Evolutionary conservation across 1,140 invertebrate genomes (phyloP).

Genomic region (Drosophila nigrodunni): DNA sequence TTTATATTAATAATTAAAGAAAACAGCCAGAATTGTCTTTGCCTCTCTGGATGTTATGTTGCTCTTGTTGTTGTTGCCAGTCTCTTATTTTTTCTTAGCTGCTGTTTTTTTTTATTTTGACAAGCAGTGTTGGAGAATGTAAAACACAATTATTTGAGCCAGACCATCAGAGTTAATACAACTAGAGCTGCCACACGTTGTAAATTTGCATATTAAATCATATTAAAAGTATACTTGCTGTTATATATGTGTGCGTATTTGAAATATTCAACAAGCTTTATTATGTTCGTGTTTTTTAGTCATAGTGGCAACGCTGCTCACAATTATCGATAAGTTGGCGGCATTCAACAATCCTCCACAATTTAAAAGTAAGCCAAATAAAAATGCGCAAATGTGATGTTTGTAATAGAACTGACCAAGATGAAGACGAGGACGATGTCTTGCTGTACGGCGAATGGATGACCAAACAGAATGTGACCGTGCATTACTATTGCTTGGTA

Average conservation of each 20-base stretch:
- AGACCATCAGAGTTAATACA: not conserved
- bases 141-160: not conserved
- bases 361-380: not conserved
- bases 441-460: constrained; percentile 68
- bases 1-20: constrained; percentile 29
- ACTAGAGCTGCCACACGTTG: too few species aligned
- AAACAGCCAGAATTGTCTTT: constrained; percentile 29
- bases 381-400: constrained; percentile 53
- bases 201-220: too few species aligned
- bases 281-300: too few species aligned
- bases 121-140: constrained; percentile 38
- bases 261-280: too few species aligned
- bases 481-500: constrained; percentile 78
- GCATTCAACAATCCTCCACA: too few species aligned
- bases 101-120: constrained; percentile 23
- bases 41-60: constrained; percentile 44
- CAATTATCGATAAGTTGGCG: not conserved
- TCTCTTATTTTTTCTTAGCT: constrained; percentile 28
- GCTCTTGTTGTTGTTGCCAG: constrained; percentile 31
- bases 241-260: too few species aligned
- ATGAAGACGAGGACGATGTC: constrained; percentile 16
- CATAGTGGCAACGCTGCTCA: not conserved
- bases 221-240: too few species aligned
- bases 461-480: constrained; percentile 44
- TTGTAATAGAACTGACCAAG: constrained; percentile 25